Base-by-base conservation (phyloP, 2,888 invertebrate species). In the Leucophenga maculata region DNA sequence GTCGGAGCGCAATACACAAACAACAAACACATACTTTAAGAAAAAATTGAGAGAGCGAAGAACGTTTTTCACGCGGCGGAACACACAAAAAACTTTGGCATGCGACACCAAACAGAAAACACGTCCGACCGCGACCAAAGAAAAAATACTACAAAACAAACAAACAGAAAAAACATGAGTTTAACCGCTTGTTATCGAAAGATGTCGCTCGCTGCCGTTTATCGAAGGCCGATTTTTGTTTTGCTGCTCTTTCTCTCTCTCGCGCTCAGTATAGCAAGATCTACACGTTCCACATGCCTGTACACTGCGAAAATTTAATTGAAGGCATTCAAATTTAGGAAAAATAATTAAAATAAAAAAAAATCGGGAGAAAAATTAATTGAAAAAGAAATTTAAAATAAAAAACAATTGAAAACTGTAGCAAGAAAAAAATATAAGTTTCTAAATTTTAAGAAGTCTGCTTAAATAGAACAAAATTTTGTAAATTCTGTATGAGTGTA, bases 111-210 rank as follows among this genome's bases (percentile, higher is more conserved):
- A 22, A 65, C 26, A 67, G 50, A 57, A 66, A 69, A 11, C 65
- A 69, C 72, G 75, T 69, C 22, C 14, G 13, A 18, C 75, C 77
- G 75, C 77, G 72, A 75, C 75, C 11, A 72, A 75, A 77, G 77
- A 75, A 74, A 74, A 68, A 69, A 72, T 1, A 59, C 20, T 13
- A 52, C 26, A 26, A 26, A 26, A 26, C 26, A 26, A 13, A 16
- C 6, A 55, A 26, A 55, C 20, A n/a, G 20, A 55, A 55, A 55
- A 20, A 59, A 22, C 26, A 26, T 26, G n/a, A n/a, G n/a, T n/a
- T n/a, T 26, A 26, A 26, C 26, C 26, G 26, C 26, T 26, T 4
- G 26, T 26, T 26, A 26, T 26, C 26, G 26, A 26, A 26, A 26
- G 26, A 3, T 4, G 26, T 26, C 26, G 26, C 26, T 26, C 2